Base-by-base conservation (phyloP, 1,140 invertebrate species). In the Heliothis subflexa region DNA sequence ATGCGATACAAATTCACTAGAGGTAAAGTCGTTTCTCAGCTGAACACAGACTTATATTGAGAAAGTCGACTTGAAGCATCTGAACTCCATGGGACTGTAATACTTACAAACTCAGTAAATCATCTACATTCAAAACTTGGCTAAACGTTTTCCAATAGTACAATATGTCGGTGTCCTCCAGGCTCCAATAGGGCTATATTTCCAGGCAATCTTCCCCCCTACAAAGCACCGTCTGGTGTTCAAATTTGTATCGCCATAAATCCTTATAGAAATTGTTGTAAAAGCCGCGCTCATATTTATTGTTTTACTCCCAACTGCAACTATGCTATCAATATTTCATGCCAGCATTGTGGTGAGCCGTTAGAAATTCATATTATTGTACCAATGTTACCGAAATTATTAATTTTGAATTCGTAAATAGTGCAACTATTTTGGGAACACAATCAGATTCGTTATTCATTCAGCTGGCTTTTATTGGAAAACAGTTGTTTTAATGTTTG, bases 221-320 rank as follows among this genome's bases (percentile, higher is more conserved):
- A 16, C 40, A 21, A 9, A 62, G 18, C 73, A 55, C 62, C 78
- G 59, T 59, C 78, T 75, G 78, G 50, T 64, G 61, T 73, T 79
- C 50, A 52, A 64, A 78, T 78, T 80, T 80, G 79, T 80, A 78
- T 66, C 57, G 49, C 55, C 57, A 71, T 83, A 83, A 80, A 83
- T 83, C 52, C 21, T 79, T 68, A 66, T 68, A 25, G 62, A 57
- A 79, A 70, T 64, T 68, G 78, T 76, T 72, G 66, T 54, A 40
- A 73, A 49, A 40, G 74, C 49, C 11, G 3, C 71, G n/a, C 45
- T 72, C 66, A 14, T 74, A 73, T 74, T 78, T 81, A 75, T 78
- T 70, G 64, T 78, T 78, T 72, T 62, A 61, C 25, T 64, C 49
- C 18, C 33, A 25, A 62, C 14, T 75, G 59, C 73, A 75, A 75